Base-by-base conservation (phyloP, 2,888 invertebrate species). In the Xanthia icteritia region DNA sequence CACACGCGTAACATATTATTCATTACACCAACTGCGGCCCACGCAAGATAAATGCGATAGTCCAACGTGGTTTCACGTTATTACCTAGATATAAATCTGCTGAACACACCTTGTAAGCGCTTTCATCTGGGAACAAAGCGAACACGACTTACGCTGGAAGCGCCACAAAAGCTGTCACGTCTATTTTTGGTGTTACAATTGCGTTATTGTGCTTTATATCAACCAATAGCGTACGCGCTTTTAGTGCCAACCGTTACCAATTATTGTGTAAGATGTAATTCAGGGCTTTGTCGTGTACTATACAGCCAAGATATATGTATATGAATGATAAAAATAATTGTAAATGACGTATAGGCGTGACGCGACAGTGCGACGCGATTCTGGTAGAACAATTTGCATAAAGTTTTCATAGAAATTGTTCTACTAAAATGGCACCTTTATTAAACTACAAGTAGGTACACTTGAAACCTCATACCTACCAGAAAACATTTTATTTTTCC, bases 61-160 rank as follows among this genome's bases (percentile, higher is more conserved):
- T 72, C 71, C 66, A 66, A 83, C 81, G 75, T 68, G 77, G 83
- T 86, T 86, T 68, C 75, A 51, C 76, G 81, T 85, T 82, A 69
- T 85, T 70, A 75, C 76, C 77, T 69, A 73, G 74, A 85, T 77
- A 77, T 82, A 88, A 87, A 84, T 88, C 79, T 81, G 76, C 79
- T 73, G 72, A 73, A 72, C 58, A 74, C 56, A 84, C 77, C 67
- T 71, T 51, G 69, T 72, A 74, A 84, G 69, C 79, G 86, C 75
- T 81, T 83, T 86, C 79, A 80, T 77, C 81, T 76, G 71, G 73
- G 77, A 79, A 85, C 85, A 86, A 88, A 83, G 83, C 86, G 74
- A 68, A 68, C 79, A 73, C 45, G 73, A 66, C 61, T 60, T 65
- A 42, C 64, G 27, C 74, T 79, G 65, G 74, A 88, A 77, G 54